Conservation (phyloP, 2,888 invertebrate species). For the Monoplex corrugatus region DNA sequence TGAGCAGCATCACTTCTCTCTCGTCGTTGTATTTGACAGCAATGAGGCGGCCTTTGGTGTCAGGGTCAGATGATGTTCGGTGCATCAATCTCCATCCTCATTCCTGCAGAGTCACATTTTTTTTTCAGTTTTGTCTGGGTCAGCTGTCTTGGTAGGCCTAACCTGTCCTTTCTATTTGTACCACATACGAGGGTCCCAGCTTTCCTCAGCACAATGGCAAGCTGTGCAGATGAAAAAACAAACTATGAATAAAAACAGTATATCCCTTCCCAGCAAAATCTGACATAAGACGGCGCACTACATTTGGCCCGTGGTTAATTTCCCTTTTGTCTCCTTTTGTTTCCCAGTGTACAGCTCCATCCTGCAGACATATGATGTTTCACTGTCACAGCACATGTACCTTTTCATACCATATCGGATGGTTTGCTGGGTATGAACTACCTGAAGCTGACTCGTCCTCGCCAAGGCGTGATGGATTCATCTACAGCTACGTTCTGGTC, state of each 20-base stretch:
- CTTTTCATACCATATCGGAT: constrained; percentile 32
- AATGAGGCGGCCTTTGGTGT: no score
- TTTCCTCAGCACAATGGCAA: neutral
- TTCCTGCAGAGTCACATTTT: no score
- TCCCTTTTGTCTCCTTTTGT: neutral
- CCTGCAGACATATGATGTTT: neutral
- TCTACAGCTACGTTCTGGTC: constrained; percentile 24
- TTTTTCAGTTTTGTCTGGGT: no score
- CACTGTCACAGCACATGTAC: constrained; percentile 19
- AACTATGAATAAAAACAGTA: constrained; percentile 31
- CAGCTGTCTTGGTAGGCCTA: no score
- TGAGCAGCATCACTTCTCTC: no score
- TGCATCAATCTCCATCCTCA: no score
- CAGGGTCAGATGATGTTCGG: no score
- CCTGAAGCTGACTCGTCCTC: neutral
- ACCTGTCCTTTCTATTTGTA: no score
- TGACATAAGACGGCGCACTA: neutral
- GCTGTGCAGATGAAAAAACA: neutral
- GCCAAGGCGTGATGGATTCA: constrained; percentile 35
- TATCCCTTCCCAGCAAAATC: neutral
- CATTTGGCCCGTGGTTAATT: constrained; percentile 33
- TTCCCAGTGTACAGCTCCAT: constrained; percentile 26
- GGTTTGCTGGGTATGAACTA: constrained; percentile 28
- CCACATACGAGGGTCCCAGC: constrained; percentile 8
- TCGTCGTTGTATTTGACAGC: no score